These are phyloP conservation scores for Callipepla squamata DNA, from an alignment of 2,113 vertebrate species.

Conservation along the genomic window DNA sequence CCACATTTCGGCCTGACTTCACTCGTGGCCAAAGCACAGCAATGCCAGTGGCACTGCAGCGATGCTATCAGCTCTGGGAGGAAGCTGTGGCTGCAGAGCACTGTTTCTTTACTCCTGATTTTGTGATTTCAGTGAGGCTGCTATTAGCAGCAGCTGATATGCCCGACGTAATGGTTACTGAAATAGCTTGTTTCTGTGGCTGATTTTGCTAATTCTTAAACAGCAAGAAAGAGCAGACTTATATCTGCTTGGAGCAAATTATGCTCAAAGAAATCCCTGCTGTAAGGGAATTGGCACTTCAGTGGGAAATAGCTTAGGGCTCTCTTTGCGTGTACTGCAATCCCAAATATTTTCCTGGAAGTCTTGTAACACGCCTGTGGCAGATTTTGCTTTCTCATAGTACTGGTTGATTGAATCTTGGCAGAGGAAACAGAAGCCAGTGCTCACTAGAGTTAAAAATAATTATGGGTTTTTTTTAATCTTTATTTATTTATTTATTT, in stretches of 20 bases:
- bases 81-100: slow-evolving; percentile 13
- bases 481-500: not conserved
- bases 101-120: not conserved
- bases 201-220: not conserved
- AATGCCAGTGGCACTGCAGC: not conserved
- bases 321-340: not conserved
- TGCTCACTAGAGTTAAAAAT: not conserved
- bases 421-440: not conserved
- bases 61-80: not conserved
- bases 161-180: not conserved
- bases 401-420: too few relatives aligned
- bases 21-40: not conserved
- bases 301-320: not conserved
- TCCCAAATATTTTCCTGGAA: not conserved
- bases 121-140: not conserved
- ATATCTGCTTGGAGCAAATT: not conserved
- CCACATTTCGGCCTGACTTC: not conserved
- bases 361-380: not conserved
- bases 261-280: not conserved
- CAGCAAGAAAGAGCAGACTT: not conserved
- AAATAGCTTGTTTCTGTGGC: not conserved
- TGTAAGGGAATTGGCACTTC: not conserved
- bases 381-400: not conserved
- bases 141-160: not conserved
- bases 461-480: too few relatives aligned